These are phyloP conservation scores for Enteromius paludinosus DNA, from an alignment of 2,797 vertebrate genomes.

Conservation along the genomic window DNA sequence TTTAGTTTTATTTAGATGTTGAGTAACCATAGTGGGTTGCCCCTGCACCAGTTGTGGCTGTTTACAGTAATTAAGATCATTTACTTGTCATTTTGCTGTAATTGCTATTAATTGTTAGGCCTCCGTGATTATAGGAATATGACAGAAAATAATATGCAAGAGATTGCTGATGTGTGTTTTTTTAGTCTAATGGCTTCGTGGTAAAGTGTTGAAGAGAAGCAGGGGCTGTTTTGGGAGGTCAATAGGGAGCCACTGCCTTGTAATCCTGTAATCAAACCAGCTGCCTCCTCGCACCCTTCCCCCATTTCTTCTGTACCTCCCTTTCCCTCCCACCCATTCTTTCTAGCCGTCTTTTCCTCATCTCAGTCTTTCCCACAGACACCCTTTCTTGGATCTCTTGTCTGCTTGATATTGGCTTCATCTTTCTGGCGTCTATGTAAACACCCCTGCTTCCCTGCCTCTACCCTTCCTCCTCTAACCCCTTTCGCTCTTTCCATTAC, in stretches of 20 bases:
- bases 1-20: constrained; percentile 9
- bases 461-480: constrained; percentile 9
- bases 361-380: constrained; percentile 15
- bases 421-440: constrained; percentile 22
- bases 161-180: not conserved
- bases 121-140: not conserved
- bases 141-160: not conserved
- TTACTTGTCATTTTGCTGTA: not conserved
- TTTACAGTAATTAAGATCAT: not conserved
- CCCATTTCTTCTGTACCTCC: constrained; percentile 44
- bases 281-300: constrained; percentile 68
- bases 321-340: constrained; percentile 66
- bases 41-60: not conserved
- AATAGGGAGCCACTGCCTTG: constrained; percentile 74
- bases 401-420: constrained; percentile 34
- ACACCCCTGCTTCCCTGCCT: constrained; percentile 26
- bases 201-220: constrained; percentile 44
- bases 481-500: not conserved
- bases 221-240: constrained; percentile 67
- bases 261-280: constrained; percentile 84
- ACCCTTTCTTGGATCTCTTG: constrained; percentile 23
- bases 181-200: constrained; percentile 53
- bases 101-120: constrained; percentile 1
- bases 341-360: constrained; percentile 33
- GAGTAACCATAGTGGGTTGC: not conserved